A percentile compares a stretch with the other conserved stretches of the same genome.
These are phyloP conservation scores for Chrysomallon squamiferum DNA, from an alignment of 1,140 invertebrate species.

Conservation along the genomic window DNA sequence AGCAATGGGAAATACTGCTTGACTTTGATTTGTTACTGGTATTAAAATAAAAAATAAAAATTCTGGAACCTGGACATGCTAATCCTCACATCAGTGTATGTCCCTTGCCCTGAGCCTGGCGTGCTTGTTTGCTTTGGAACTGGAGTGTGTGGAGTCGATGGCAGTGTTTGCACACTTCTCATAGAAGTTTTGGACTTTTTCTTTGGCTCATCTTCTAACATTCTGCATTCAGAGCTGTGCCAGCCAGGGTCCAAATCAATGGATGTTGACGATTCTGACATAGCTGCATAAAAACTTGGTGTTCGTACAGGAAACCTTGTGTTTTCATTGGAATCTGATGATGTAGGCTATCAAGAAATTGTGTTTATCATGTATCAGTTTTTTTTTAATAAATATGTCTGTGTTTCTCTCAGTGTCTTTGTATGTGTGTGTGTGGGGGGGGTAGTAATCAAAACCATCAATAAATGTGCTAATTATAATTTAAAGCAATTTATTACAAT, in stretches of 20 bases:
- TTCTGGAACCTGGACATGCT: neutral
- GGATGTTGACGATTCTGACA: neutral
- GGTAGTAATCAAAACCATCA: neutral
- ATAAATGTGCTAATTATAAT: neutral
- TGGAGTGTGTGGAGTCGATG: neutral
- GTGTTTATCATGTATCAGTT: neutral
- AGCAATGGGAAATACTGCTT: neutral
- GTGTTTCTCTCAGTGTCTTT: neutral
- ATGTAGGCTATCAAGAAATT: neutral
- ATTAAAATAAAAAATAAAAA: too few species aligned
- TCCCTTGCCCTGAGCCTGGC: neutral
- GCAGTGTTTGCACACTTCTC: neutral
- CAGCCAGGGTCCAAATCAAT: neutral
- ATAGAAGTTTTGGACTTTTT: neutral
- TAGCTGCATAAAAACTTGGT: neutral
- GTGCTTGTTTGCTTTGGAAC: constrained; percentile 5
- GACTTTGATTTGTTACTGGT: neutral
- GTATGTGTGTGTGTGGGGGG: neutral
- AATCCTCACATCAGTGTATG: neutral
- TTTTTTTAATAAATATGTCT: neutral
- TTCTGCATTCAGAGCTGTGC: neutral
- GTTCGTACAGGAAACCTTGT: neutral
- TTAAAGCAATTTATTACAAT: neutral
- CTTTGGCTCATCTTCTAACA: neutral
- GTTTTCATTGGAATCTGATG: neutral